Evolutionary conservation across 2,797 vertebrate genomes (phyloP).

Genomic region (Poeciliopsis paucimaculata): DNA sequence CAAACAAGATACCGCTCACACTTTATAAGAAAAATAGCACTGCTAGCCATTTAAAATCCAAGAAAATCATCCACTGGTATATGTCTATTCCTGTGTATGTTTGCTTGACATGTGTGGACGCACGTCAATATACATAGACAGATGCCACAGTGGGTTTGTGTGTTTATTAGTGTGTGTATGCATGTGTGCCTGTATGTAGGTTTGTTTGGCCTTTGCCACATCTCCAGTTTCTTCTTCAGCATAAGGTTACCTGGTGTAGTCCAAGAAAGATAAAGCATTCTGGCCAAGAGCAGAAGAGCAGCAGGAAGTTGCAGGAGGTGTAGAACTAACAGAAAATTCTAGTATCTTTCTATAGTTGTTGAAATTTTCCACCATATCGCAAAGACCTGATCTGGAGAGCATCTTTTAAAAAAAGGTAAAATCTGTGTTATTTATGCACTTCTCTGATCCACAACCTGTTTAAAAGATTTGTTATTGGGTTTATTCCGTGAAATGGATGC

Average conservation of each 20-base stretch:
- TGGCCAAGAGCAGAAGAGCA: slow-evolving; percentile 58
- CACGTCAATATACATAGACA: neutral
- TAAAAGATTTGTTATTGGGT: neutral
- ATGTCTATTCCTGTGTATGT: slow-evolving; percentile 13
- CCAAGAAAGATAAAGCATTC: slow-evolving; percentile 71
- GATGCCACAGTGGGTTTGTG: neutral
- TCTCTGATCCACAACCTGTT: slow-evolving; percentile 12
- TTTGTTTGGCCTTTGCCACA: slow-evolving; percentile 58
- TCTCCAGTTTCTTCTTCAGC: slow-evolving; percentile 79
- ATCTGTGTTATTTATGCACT: slow-evolving; percentile 15
- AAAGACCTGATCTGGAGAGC: slow-evolving; percentile 10
- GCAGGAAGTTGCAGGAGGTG: slow-evolving; percentile 32
- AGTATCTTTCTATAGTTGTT: slow-evolving; percentile 14
- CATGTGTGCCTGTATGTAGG: slow-evolving; percentile 30
- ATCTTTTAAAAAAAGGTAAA: slow-evolving; percentile 56
- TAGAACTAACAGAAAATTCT: slow-evolving; percentile 11
- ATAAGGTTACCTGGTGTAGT: slow-evolving; percentile 77
- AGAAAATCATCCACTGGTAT: neutral
- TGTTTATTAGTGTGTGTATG: slow-evolving; percentile 31
- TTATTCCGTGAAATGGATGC: neutral
- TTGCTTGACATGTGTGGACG: neutral
- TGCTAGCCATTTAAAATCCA: neutral
- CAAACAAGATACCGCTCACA: neutral
- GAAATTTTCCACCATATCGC: neutral
- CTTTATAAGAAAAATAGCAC: neutral